Conservation (phyloP, 2,113 vertebrate species). For the Promerops cafer region DNA sequence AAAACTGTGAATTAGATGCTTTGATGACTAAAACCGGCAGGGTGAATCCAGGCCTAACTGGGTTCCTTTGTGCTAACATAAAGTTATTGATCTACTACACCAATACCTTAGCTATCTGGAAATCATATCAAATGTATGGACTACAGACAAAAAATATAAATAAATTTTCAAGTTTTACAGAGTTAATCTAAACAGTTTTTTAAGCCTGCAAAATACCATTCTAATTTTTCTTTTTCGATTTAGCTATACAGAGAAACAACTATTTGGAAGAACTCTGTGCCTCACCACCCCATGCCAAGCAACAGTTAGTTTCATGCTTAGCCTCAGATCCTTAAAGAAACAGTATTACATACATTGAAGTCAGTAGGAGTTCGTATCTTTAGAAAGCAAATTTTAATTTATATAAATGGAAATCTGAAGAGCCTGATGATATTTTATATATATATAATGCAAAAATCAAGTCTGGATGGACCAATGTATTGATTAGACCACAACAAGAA, state of each 20-base stretch:
- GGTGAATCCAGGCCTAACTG: background rate
- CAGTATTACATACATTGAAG: background rate
- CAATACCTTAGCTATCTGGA: background rate
- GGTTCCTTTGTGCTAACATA: background rate
- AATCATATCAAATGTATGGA: background rate
- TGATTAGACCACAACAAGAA: background rate
- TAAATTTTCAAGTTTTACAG: background rate
- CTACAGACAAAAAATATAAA: background rate
- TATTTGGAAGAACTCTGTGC: background rate
- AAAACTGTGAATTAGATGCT: background rate
- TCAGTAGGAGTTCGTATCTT: background rate
- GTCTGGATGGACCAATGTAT: background rate
- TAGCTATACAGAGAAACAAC: background rate
- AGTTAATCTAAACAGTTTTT: background rate
- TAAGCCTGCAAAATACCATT: background rate
- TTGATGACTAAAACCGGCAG: background rate
- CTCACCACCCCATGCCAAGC: background rate
- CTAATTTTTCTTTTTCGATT: background rate
- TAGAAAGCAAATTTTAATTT: background rate
- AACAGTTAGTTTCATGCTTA: background rate
- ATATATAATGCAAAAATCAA: background rate
- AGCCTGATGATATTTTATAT: background rate
- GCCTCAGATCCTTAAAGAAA: background rate
- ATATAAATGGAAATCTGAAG: background rate
- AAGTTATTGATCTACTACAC: background rate